Percentiles rank a stretch among this genome's conserved stretches.
phyloP scores from a whole-genome alignment of 2,888 invertebrate genomes.

The Diplolepis rosae region DNA sequence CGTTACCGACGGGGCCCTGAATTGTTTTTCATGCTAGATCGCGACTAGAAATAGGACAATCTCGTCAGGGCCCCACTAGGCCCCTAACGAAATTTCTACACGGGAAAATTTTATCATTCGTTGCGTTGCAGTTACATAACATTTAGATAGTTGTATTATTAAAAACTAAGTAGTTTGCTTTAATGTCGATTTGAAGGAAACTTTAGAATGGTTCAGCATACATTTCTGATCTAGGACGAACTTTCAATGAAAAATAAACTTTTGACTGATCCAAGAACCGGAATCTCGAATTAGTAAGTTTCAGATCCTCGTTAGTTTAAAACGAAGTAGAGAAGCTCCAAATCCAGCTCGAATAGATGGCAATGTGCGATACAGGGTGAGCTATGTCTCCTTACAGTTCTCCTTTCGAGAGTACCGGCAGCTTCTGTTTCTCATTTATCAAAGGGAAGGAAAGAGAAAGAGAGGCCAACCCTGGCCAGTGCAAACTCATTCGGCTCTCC shows the following conservation, averaged over 20 bases:
- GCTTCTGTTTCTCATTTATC: slow-evolving; percentile 62
- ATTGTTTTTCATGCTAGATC: no score
- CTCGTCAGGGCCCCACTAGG: no score
- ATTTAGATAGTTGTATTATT: no score
- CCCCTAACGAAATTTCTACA: no score
- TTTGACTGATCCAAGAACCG: neutral
- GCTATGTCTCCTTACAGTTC: slow-evolving; percentile 55
- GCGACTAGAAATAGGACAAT: no score
- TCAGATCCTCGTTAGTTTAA: slow-evolving; percentile 43
- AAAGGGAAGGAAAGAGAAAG: slow-evolving; percentile 52
- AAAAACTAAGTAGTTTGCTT: no score
- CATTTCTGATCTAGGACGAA: slow-evolving; percentile 41
- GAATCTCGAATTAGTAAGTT: slow-evolving; percentile 42
- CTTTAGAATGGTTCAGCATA: slow-evolving; percentile 28
- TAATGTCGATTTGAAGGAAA: no score
- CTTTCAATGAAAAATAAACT: neutral
- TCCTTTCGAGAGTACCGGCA: slow-evolving; percentile 54
- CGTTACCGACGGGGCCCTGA: no score
- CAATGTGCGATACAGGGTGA: slow-evolving; percentile 60
- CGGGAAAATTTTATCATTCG: no score
- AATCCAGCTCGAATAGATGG: slow-evolving; percentile 54
- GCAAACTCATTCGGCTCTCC: slow-evolving; percentile 60
- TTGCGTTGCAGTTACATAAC: no score
- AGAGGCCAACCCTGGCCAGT: slow-evolving; percentile 43
- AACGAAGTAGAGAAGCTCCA: slow-evolving; percentile 37